These are phyloP conservation scores for Watsonalla cultraria DNA, from an alignment of 2,888 invertebrate genomes.

Conservation along the genomic window DNA sequence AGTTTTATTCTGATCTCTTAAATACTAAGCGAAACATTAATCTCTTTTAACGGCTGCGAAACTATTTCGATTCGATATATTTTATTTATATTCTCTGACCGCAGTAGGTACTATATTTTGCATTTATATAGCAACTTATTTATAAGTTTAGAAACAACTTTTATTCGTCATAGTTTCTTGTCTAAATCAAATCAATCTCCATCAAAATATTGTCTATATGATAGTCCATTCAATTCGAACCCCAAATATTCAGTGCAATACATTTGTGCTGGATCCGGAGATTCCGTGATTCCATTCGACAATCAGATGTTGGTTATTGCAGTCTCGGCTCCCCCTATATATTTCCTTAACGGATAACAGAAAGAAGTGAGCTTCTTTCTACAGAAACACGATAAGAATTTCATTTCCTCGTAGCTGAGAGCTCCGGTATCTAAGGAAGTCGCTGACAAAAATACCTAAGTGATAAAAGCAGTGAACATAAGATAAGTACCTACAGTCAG, in stretches of 20 bases:
- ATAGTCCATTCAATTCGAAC: constrained; percentile 21
- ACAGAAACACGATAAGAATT: constrained; percentile 76
- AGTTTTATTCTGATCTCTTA: constrained; percentile 6
- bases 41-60: constrained; percentile 5
- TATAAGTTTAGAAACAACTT: no score
- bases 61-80: constrained; percentile 16
- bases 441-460: constrained; percentile 73
- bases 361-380: constrained; percentile 68
- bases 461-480: constrained; percentile 64
- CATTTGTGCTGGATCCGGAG: constrained; percentile 43
- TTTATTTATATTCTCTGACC: constrained; percentile 16
- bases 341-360: constrained; percentile 73
- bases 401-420: constrained; percentile 73
- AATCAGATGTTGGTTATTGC: constrained; percentile 69
- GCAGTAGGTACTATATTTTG: constrained; percentile 11
- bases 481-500: constrained; percentile 40
- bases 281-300: constrained; percentile 59
- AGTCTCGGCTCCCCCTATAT: constrained; percentile 54
- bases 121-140: not conserved
- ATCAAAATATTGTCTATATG: constrained; percentile 3
- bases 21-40: not conserved
- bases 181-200: not conserved
- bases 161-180: not conserved
- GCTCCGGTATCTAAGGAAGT: constrained; percentile 72
- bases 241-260: constrained; percentile 36